Evolutionary conservation across 30 jellyfish, hydroid and myxozoan genomes (phyloP).

Genomic region (Rhopilema esculentum): DNA sequence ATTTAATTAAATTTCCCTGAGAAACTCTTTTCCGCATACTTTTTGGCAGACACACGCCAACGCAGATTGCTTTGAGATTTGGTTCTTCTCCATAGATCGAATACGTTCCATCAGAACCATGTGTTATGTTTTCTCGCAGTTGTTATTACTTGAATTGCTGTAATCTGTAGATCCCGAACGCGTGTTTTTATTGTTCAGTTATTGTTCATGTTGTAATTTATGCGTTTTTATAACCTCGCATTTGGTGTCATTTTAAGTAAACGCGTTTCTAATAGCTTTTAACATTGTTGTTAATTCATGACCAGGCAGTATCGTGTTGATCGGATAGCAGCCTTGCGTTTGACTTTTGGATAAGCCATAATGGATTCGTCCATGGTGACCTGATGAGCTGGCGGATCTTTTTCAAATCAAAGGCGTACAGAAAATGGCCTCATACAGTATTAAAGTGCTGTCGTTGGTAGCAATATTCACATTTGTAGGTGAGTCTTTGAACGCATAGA

Average conservation of each 20-base stretch:
- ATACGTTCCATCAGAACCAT: no score
- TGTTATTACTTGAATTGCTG: no score
- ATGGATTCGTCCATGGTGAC: neutral
- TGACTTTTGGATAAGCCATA: neutral
- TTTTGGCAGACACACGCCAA: no score
- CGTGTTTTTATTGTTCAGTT: neutral
- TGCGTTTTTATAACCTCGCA: neutral
- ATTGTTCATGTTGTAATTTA: neutral
- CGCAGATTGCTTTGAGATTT: no score
- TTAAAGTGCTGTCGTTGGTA: no score
- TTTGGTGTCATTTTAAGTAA: neutral
- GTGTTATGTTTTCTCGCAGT: no score
- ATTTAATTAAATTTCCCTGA: no score
- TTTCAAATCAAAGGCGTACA: neutral
- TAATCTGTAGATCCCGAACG: neutral
- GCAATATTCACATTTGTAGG: no score
- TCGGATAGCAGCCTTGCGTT: neutral
- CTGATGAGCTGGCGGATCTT: neutral
- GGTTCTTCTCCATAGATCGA: no score
- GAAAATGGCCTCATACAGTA: neutral
- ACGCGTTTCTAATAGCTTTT: neutral
- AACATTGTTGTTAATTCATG: neutral
- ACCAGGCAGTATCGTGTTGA: neutral
- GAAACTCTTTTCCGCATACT: no score
- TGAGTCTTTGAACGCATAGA: no score